Evolutionary conservation across 2,797 vertebrate species (phyloP).

Genomic region (Gephyroberyx darwinii): DNA sequence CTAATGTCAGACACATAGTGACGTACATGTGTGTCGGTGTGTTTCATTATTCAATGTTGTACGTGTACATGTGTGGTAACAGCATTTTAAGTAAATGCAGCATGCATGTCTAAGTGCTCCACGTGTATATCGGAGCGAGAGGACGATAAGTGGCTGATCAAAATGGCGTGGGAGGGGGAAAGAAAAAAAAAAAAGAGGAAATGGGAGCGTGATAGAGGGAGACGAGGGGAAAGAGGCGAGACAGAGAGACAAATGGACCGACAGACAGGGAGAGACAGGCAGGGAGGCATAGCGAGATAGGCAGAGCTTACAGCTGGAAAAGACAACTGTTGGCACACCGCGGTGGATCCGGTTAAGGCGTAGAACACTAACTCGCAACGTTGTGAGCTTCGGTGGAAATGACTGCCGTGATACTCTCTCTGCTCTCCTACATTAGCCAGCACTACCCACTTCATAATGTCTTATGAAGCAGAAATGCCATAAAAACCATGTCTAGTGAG

Average conservation of each 20-base stretch:
- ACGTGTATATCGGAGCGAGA: not conserved
- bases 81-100: conserved; percentile 47
- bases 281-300: not conserved
- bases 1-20: not conserved
- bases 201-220: too few species aligned
- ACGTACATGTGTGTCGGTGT: not conserved
- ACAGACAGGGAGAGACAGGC: not conserved
- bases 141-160: not conserved
- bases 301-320: not conserved
- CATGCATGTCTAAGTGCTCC: conserved; percentile 43
- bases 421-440: too few species aligned
- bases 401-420: too few species aligned
- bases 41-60: conserved; percentile 61
- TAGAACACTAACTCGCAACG: too few species aligned
- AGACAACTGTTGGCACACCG: not conserved
- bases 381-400: not conserved
- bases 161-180: not conserved
- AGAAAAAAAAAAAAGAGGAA: not conserved
- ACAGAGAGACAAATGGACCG: too few species aligned
- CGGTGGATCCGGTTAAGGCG: not conserved
- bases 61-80: conserved; percentile 31
- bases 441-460: too few species aligned
- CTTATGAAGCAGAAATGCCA: too few species aligned
- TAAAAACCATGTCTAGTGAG: too few species aligned
- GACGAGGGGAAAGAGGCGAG: too few species aligned